These are phyloP conservation scores for Ctenicera cuprea DNA, from an alignment of 2,888 invertebrate species.

Conservation along the genomic window DNA sequence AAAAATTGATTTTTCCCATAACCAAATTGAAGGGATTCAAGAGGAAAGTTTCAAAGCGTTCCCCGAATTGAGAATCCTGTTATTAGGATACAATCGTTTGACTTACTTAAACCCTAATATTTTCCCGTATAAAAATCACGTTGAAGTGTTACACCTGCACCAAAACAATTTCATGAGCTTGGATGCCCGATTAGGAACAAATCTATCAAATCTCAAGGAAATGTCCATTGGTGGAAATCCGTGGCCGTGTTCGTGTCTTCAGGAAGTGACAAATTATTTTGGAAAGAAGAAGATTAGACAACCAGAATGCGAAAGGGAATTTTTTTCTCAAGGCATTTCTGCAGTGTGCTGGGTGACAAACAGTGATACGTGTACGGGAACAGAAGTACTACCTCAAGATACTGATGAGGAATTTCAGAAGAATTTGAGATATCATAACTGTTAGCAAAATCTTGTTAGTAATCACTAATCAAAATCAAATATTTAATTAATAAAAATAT, in stretches of 20 bases:
- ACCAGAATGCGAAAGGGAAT: constrained; percentile 43
- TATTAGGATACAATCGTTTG: constrained; percentile 46
- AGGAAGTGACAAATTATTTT: constrained; percentile 28
- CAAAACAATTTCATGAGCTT: constrained; percentile 37
- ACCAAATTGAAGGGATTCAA: constrained; percentile 45
- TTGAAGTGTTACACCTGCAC: constrained; percentile 33
- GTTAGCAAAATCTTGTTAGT: too few species aligned
- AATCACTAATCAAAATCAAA: too few species aligned
- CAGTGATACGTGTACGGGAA: constrained; percentile 25
- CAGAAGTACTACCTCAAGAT: constrained; percentile 30
- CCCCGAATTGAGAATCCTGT: constrained; percentile 41
- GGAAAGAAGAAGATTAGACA: constrained; percentile 23
- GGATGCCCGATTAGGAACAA: constrained; percentile 7
- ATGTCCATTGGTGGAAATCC: constrained; percentile 52
- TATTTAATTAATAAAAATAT: constrained; percentile 10
- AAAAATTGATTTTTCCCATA: constrained; percentile 51
- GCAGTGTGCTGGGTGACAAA: constrained; percentile 30
- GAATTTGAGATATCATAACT: constrained; percentile 2
- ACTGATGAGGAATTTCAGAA: neutral
- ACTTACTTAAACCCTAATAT: constrained; percentile 40
- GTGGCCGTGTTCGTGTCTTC: constrained; percentile 53
- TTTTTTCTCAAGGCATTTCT: constrained; percentile 30
- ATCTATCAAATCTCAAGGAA: constrained; percentile 43
- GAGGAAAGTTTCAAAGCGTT: constrained; percentile 37
- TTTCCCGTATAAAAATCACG: constrained; percentile 13